These are phyloP conservation scores for Polydrusus pterygomalis DNA, from an alignment of 2,888 invertebrate genomes.

Conservation along the genomic window DNA sequence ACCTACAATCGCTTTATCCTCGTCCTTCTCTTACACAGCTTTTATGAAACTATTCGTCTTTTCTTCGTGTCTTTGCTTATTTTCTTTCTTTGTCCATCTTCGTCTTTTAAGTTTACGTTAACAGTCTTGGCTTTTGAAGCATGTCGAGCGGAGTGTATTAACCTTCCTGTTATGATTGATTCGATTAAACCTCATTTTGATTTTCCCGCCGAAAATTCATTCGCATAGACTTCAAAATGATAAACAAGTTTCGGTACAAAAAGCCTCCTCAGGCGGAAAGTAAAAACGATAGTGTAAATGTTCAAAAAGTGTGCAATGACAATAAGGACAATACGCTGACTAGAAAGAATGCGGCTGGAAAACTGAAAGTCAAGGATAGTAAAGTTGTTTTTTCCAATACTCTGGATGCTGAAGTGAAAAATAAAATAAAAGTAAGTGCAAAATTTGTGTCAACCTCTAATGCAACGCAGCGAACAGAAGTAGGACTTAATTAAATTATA, in stretches of 20 bases:
- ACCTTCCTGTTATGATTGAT: slow-evolving; percentile 45
- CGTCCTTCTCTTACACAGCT: slow-evolving; percentile 25
- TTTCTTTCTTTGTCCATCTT: slow-evolving; percentile 37
- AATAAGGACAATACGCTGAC: slow-evolving; percentile 45
- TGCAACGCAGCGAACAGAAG: no score
- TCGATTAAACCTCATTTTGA: slow-evolving; percentile 23
- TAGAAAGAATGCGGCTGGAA: slow-evolving; percentile 38
- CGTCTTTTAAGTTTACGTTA: slow-evolving; percentile 12
- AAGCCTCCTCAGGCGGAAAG: slow-evolving; percentile 62
- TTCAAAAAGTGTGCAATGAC: slow-evolving; percentile 27
- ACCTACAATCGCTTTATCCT: slow-evolving; percentile 45
- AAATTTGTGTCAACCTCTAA: not conserved
- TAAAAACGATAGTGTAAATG: slow-evolving; percentile 36
- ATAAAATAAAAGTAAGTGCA: slow-evolving; percentile 63
- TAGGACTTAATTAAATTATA: no score
- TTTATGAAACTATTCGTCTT: slow-evolving; percentile 25
- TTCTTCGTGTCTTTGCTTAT: slow-evolving; percentile 40
- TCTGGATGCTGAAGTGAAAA: slow-evolving; percentile 58
- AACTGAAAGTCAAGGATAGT: slow-evolving; percentile 37
- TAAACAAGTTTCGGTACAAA: slow-evolving; percentile 70
- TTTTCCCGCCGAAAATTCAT: slow-evolving; percentile 44
- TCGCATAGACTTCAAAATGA: slow-evolving; percentile 61
- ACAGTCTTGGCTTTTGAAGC: slow-evolving; percentile 37
- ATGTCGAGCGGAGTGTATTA: slow-evolving; percentile 42
- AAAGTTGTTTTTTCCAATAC: slow-evolving; percentile 45